A percentile compares a stretch with the other conserved stretches of the same genome.
Evolutionary conservation across 2,113 vertebrate species (phyloP).

Genomic region (Maccullochella peelii): DNA sequence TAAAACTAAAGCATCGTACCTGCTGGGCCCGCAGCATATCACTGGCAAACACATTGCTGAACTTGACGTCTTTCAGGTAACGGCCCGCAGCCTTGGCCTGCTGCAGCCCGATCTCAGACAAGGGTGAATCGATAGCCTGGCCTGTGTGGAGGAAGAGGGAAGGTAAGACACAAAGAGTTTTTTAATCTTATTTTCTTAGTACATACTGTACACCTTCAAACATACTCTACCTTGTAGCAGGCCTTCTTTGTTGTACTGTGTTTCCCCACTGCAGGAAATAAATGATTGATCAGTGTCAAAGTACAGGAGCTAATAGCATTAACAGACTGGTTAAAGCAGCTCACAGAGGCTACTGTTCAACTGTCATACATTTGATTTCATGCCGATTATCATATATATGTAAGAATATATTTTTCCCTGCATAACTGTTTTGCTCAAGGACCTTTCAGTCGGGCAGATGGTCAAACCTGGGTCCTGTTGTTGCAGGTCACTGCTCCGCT

Average conservation of each 20-base stretch:
- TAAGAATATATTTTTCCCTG: background rate
- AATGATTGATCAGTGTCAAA: background rate
- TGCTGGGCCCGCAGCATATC: conserved; percentile 91
- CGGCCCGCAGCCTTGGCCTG: conserved; percentile 90
- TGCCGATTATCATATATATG: background rate
- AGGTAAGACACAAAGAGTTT: background rate
- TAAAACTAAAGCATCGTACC: conserved; percentile 67
- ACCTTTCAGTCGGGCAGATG: background rate
- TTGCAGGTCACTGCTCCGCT: background rate
- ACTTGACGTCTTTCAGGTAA: conserved; percentile 88
- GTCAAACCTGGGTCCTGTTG: background rate
- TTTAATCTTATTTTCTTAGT: background rate
- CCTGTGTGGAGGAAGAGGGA: conserved; percentile 76
- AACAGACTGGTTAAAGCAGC: background rate
- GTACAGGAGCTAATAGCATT: background rate
- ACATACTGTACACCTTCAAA: background rate
- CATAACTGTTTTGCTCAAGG: background rate
- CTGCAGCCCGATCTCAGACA: conserved; percentile 89
- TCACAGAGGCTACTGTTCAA: background rate
- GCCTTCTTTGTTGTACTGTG: conserved; percentile 92
- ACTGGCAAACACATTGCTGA: conserved; percentile 91
- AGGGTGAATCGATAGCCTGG: conserved; percentile 89
- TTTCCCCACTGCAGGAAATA: conserved; percentile 89
- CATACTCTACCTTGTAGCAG: conserved; percentile 90
- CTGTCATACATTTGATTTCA: background rate